These are phyloP conservation scores for Hyaena hyaena DNA, from an alignment of 2,113 vertebrate species.

Conservation along the genomic window DNA sequence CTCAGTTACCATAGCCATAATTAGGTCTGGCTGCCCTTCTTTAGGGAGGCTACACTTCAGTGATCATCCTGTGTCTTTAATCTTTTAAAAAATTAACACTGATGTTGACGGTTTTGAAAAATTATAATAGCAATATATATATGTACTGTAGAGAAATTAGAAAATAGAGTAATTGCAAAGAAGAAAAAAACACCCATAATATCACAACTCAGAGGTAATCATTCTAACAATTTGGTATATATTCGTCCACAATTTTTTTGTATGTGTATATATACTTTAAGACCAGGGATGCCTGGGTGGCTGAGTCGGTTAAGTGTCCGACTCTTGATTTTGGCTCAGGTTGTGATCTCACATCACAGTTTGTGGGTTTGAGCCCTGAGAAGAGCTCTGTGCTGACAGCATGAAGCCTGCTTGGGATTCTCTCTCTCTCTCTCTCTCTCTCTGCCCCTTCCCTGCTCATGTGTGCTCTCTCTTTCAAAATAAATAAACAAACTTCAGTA, in stretches of 20 bases:
- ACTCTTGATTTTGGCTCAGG: too few species aligned
- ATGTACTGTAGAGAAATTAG: neutral
- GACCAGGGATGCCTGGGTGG: neutral
- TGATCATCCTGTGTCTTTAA: neutral
- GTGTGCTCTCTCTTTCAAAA: too few species aligned
- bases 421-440: too few species aligned
- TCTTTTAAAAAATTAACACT: constrained; percentile 21
- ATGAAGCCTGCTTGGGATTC: too few species aligned
- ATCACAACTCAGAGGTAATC: neutral
- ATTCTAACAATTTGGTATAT: neutral
- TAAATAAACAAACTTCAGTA: too few species aligned
- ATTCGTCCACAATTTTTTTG: neutral
- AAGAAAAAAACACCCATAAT: neutral
- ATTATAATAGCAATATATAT: neutral
- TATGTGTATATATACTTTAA: neutral
- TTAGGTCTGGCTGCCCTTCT: neutral
- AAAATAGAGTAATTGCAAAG: neutral
- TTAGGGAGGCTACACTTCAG: neutral
- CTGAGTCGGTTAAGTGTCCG: too few species aligned
- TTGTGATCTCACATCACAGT: too few species aligned
- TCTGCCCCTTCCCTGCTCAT: too few species aligned
- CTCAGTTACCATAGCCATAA: neutral
- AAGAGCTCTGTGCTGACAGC: too few species aligned
- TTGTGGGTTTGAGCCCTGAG: too few species aligned
- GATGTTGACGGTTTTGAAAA: neutral